Percentiles rank a stretch among this genome's conserved stretches.
Evolutionary conservation across 2,113 vertebrate genomes (phyloP).

Genomic region (Albula goreensis): DNA sequence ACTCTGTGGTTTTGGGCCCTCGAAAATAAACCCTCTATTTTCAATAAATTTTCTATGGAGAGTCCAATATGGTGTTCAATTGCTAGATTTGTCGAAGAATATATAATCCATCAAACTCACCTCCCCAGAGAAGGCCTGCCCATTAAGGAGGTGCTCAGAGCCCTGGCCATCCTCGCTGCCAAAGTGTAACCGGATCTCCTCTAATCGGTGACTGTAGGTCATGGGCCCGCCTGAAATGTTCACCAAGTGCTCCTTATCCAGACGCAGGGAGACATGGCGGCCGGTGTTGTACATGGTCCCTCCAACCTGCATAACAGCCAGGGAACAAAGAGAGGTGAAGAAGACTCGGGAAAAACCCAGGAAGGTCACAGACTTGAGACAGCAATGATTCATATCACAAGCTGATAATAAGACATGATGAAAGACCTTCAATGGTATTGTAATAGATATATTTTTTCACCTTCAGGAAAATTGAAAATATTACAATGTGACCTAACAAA

Average conservation of each 20-base stretch:
- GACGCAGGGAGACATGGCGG: constrained; percentile 89
- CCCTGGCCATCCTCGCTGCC: constrained; percentile 95
- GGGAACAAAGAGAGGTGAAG: background rate
- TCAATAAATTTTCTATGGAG: no score
- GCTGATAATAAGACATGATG: background rate
- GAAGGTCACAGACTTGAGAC: background rate
- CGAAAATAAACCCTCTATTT: no score
- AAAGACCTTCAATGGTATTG: background rate
- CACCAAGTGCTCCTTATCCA: constrained; percentile 97
- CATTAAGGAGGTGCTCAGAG: constrained; percentile 95
- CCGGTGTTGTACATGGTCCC: constrained; percentile 99
- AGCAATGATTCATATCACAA: background rate
- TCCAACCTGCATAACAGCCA: constrained; percentile 75
- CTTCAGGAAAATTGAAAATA: background rate
- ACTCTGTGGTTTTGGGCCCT: no score
- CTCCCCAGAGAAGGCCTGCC: constrained; percentile 98
- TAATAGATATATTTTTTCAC: background rate
- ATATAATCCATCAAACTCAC: constrained; percentile 57
- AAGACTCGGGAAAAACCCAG: background rate
- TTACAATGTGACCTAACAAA: background rate
- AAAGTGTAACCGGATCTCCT: constrained; percentile 96
- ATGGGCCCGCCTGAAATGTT: constrained; percentile 97
- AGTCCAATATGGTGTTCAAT: no score
- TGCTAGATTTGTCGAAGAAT: no score
- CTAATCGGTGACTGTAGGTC: constrained; percentile 95